These are phyloP conservation scores for Peromyscus leucopus DNA, from an alignment of 2,113 vertebrate genomes.

Conservation along the genomic window DNA sequence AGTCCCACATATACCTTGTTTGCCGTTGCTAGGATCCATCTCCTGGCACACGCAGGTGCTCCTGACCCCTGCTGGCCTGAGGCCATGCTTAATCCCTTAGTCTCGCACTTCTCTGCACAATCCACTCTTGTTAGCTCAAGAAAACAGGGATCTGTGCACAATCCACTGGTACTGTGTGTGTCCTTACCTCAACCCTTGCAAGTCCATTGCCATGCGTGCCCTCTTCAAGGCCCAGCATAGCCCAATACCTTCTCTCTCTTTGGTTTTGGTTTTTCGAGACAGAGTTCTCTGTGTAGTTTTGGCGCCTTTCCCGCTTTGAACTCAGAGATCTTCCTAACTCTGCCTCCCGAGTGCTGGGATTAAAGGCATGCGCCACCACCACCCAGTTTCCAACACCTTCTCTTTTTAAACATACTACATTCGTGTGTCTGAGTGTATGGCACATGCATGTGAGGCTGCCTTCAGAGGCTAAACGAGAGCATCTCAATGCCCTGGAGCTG, in stretches of 20 bases:
- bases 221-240: neutral
- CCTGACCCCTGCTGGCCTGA: neutral
- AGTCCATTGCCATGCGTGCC: neutral
- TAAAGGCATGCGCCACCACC: too few relatives aligned
- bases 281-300: too few relatives aligned
- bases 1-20: neutral
- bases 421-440: neutral
- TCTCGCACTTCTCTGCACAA: neutral
- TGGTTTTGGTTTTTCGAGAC: too few relatives aligned
- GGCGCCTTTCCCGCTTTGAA: too few relatives aligned
- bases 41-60: neutral
- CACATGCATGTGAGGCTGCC: neutral
- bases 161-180: neutral
- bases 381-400: neutral
- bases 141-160: neutral
- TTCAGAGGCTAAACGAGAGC: neutral
- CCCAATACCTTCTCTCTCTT: neutral
- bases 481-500: neutral
- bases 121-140: neutral
- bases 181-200: neutral
- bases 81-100: neutral
- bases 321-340: too few relatives aligned
- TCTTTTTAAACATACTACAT: neutral
- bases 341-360: too few relatives aligned
- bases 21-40: neutral